phyloP scores from a whole-genome alignment of 2,888 invertebrate genomes.

The Nymphalis c-album region DNA sequence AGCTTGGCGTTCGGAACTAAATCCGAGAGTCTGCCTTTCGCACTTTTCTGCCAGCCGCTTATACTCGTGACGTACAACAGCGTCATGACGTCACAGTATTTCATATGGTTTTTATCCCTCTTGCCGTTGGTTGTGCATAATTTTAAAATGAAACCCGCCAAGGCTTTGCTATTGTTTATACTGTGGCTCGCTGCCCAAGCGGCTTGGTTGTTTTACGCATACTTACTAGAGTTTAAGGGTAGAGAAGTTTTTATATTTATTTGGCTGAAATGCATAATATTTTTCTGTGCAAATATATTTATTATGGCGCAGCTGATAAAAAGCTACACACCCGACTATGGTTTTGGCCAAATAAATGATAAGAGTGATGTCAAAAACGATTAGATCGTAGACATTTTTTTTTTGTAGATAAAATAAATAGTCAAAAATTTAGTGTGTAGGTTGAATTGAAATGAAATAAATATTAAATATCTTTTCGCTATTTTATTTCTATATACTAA shows the following conservation, averaged over 20 bases:
- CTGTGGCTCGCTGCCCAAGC: slow-evolving; percentile 88
- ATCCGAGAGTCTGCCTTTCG: slow-evolving; percentile 88
- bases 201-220: slow-evolving; percentile 95
- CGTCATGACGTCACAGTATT: slow-evolving; percentile 98
- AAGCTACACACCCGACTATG: slow-evolving; percentile 61
- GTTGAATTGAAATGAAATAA: slow-evolving; percentile 2
- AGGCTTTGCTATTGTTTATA: slow-evolving; percentile 72
- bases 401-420: slow-evolving; percentile 13
- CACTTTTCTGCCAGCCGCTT: slow-evolving; percentile 91
- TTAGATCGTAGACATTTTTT: not conserved
- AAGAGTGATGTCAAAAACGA: slow-evolving; percentile 1
- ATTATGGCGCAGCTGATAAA: slow-evolving; percentile 82
- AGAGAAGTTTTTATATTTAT: slow-evolving; percentile 90
- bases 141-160: slow-evolving; percentile 79
- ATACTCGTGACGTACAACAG: slow-evolving; percentile 96
- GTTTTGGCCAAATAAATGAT: slow-evolving; percentile 53
- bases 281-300: slow-evolving; percentile 91
- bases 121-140: slow-evolving; percentile 90
- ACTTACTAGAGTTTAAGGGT: slow-evolving; percentile 94
- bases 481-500: slow-evolving; percentile 29
- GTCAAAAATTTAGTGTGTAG: slow-evolving; percentile 3
- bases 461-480: slow-evolving; percentile 36
- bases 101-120: slow-evolving; percentile 96
- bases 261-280: slow-evolving; percentile 91
- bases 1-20: slow-evolving; percentile 85